Evolutionary conservation across 2,888 invertebrate species (phyloP), one percentile per base, ranked within the genome.

Genomic region (Caenorhabditis sp.): DNA sequence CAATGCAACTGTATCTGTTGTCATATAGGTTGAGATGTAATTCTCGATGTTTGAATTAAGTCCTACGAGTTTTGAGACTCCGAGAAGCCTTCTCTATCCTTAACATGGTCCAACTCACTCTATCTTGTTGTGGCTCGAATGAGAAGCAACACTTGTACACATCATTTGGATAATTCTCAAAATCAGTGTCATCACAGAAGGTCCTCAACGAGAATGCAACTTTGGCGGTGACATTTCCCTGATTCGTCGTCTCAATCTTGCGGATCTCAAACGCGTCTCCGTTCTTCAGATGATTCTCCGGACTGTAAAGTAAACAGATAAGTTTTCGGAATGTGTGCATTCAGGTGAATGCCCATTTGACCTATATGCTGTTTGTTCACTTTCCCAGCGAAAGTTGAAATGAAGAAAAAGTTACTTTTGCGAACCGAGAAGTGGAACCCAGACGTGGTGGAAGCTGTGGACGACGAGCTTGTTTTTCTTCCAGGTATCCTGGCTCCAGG

Each of bases 151-250:
- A 92, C 87, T 89, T 89, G 88, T 92, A 91, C 26, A 89, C 80
- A 72, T 92, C 92, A 76, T 90, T 89, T 38, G 92, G 92, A 68
- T 89, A 92, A 75, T 90, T 90, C 24, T 88, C 87, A 66, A 92
- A 90, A 83, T 92, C 92, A 31, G 90, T 86, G 82, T 91, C 92
- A 69, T 92, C 91, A 75, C 92, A 92, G 85, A 90, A 91, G 1
- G 92, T 89, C 70, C 91, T 75, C 51, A 85, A 51, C n/a, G 89
- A 88, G 85, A 92, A 92, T 56, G 89, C 89, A 49, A 92, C 85
- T 61, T 89, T 87, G 5, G 91, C 90, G 4, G 90, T 87, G n/a
- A 91, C 89, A 70, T 90, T 92, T 73, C 92, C 92, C 26, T 82
- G 77, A 70, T 87, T 87, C 8, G 84, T 82, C 22, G 90, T 87